Evolutionary conservation across 2,113 vertebrate species (phyloP), one percentile per base, ranked within the genome.

Genomic region (Morone chrysops): DNA sequence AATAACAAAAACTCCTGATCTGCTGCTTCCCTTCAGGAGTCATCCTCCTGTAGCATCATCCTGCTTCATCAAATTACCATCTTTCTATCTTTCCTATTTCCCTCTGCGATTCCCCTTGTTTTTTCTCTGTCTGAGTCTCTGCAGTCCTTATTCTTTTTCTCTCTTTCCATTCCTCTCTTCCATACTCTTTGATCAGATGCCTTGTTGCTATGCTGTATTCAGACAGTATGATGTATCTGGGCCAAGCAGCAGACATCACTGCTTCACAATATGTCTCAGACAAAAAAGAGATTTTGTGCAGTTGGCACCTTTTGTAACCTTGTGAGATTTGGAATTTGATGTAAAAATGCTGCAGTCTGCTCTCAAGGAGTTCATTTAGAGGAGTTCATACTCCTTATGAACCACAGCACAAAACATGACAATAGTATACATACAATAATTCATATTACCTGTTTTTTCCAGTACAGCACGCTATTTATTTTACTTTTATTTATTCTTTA

Each of bases 201-300:
- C 51, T 73, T 56, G 80, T 75, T 82, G 85, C 86, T 78, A 38
- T 63, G 89, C 88, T 57, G 80, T 48, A 81, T 85, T 82, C 79
- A 83, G 85, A 86, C 85, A 51, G 59, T 75, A 38, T 83, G 90
- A 90, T 88, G 80, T 88, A 94, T 92, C 88, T 92, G 90, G 92
- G 93, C 87, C 92, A 92, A 47, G 82, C 69, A 54, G 65, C 82
- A 90, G 87, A 89, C 86, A 67, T 70, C 67, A 43, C 4, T 66
- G 68, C 71, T 62, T 61, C 75, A 82, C 62, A 18, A 53, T 69
- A 65, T 68, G 25, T 63, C 59, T 67, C 66, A 85, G 76, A 84
- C 63, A 77, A 57, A 6, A 63, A 73, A 16, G n/a, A 68, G 16
- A 67, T 74, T 71, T 47, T 56, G 54, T 74, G 43, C 62, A 14